Base-by-base conservation (phyloP, 2,888 invertebrate species). In the Noctua janthina region DNA sequence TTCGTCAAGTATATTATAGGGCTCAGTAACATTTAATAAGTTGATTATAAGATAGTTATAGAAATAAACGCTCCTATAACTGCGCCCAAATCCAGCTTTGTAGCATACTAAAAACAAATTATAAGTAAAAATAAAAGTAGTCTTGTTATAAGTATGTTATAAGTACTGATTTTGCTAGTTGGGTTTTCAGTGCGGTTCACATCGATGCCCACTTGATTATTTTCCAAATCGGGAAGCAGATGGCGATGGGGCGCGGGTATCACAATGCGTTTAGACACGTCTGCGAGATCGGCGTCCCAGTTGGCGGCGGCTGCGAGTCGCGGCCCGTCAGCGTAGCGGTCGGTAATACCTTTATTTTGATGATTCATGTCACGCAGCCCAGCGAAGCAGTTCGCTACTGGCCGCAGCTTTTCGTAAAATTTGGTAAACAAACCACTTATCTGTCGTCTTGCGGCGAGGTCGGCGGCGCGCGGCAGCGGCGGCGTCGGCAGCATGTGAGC, bases 381-480 rank as follows among this genome's bases (percentile, higher is more conserved):
- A 39, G 29, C 51, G 2, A 74, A 51, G 17, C 51, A 46, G 46
- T 69, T 62, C 68, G 68, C 51, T 84, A 83, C 69, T 71, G 76
- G 69, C 64, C 68, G 82, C 67, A 59, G 82, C 72, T 76, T 85
- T 75, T 81, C n/a, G 46, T 76, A 74, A 74, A 77, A 75, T 51
- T 76, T 62, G 20, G 84, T 78, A 83, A 88, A 82, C 78, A 85
- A 74, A 81, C 72, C 76, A 66, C 62, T 74, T 80, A 76, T 68
- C 8, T 23, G 15, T 35, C 35, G 74, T 70, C 15, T n/a, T 64
- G 35, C 15, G 80, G 17, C 13, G 59, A 75, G 70, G 66, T 23
- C 51, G 59, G 0, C 71, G 70, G 56, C 69, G 71, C 39, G 39
- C 39, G 39, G 39, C 39, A 4, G 39, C 39, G 39, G 39, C 39